Conservation (phyloP, 2,888 invertebrate genomes). For the Drosophila robusta region DNA sequence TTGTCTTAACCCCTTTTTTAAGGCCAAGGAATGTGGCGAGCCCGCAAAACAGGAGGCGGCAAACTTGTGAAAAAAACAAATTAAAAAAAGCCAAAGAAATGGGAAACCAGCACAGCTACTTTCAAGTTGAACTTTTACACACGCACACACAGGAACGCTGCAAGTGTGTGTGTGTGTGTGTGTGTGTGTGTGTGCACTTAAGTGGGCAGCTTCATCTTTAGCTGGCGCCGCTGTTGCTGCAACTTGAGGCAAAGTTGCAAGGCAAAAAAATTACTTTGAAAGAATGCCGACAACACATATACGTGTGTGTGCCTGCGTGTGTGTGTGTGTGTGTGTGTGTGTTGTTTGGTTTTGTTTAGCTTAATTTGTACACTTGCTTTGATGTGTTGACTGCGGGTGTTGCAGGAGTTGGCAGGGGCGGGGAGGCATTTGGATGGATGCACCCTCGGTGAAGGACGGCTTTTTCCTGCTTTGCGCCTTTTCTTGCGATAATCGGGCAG, state of each 20-base stretch:
- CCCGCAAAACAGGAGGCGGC: slow-evolving; percentile 42
- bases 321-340: slow-evolving; percentile 20
- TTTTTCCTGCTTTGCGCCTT: slow-evolving; percentile 57
- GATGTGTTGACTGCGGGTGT: slow-evolving; percentile 60
- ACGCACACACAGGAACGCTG: slow-evolving; percentile 14
- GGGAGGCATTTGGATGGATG: slow-evolving; percentile 8
- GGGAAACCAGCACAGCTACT: slow-evolving; percentile 61
- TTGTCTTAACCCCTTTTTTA: slow-evolving; percentile 19
- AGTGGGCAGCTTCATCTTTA: slow-evolving; percentile 75
- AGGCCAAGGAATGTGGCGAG: slow-evolving; percentile 35
- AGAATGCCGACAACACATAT: slow-evolving; percentile 68
- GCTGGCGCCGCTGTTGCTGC: slow-evolving; percentile 58
- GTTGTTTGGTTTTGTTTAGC: slow-evolving; percentile 77
- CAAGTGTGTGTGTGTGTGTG: slow-evolving; percentile 35
- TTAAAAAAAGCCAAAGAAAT: slow-evolving; percentile 32
- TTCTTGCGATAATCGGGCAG: slow-evolving; percentile 55
- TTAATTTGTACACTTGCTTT: slow-evolving; percentile 78
- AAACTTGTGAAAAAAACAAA: slow-evolving; percentile 47
- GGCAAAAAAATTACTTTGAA: slow-evolving; percentile 52
- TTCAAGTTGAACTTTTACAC: slow-evolving; percentile 53
- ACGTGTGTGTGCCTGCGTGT: slow-evolving; percentile 1
- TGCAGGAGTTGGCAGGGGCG: not conserved
- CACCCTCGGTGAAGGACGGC: slow-evolving; percentile 5
- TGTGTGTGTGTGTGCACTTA: slow-evolving; percentile 47
- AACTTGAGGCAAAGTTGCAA: slow-evolving; percentile 63